Evolutionary conservation across 2,888 invertebrate genomes (phyloP), one percentile per base, ranked within the genome.

Genomic region (Phyto melanocephala): DNA sequence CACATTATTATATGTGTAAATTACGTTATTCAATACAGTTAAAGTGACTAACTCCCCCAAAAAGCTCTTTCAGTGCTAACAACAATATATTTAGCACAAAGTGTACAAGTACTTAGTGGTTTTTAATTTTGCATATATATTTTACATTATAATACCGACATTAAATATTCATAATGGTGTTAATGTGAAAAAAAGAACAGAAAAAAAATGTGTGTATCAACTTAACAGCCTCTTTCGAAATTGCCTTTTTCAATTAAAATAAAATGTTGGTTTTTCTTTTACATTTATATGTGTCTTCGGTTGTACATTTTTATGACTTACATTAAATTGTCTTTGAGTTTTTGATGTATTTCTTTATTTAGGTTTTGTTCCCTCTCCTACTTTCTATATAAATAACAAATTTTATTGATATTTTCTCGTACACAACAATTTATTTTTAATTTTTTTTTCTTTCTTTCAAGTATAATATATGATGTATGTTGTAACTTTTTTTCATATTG

Each of bases 131-230:
- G n/a, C n/a, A n/a, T n/a, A 50, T 50, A 50, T 11, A 50, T 50
- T 50, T 50, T 50, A 13, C 22, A 50, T 20, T 33, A 35, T 62
- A 63, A n/a, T 17, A 8, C 17, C 47, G 0, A 8, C 37, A 75
- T 75, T 65, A 75, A 65, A 65, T 56, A 75, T 75, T 65, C 47
- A 75, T 65, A 65, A 63, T 65, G 56, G 37, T 65, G 74, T 56
- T 75, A 75, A 75, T 65, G 54, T 75, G 54, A 56, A 60, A n/a
- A n/a, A n/a, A n/a, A n/a, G n/a, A n/a, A 37, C 10, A 60, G 40
- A 63, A 42, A 58, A 40, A 37, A 37, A 6, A 54, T 2, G 7
- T 28, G n/a, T 33, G 3, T 71, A 60, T 60, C 47, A 47, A 58
- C 35, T 65, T 65, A 75, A 74, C 33, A 65, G 74, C 54, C 74